Base-by-base conservation (phyloP, 2,888 invertebrate genomes). In the Acanthopleura granulata region DNA sequence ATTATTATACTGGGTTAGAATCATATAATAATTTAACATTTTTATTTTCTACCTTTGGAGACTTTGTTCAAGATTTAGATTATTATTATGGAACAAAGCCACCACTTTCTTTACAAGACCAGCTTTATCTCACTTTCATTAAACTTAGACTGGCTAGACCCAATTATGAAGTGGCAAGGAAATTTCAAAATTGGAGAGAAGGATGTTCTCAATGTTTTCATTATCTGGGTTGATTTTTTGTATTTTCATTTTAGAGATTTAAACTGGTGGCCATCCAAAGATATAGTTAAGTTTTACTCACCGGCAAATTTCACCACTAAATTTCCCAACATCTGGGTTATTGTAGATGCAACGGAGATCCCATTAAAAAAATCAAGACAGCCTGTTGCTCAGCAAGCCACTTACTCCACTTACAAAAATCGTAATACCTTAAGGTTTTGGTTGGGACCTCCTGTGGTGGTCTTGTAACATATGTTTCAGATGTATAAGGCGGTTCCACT, bases 371-470 rank as follows among this genome's bases (percentile, higher is more conserved):
- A 80, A 73, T 79, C 82, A 71, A 77, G 77, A 69, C 49, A 71
- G 15, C 78, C 80, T n/a, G 73, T 30, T 12, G 75, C 78, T n/a
- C 82, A 84, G 66, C 81, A 81, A 61, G 72, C 79, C 11, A 83
- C 81, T 49, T 83, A 75, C 73, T 80, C 81, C 0, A 82, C 84
- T 14, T 83, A 83, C 69, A 83, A 82, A 73, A 83, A 84, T 61
- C 73, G 81, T 25, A 84, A 83, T 49, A 83, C 83, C 22, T 74
- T 81, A 0, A 82, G 76, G 73, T 80, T 27, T 75, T 78, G 12
- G 72, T 75, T 61, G 83, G 82, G 6, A 22, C 62, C 15, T 78
- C 81, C 29, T 81, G 83, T 50, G 82, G 81, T 70, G 83, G 83
- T 1, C 62, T 82, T 6, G 74, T 78, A 0, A 75, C 76, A 14